These are phyloP conservation scores for Brachyopa scutellaris DNA, from an alignment of 2,888 invertebrate genomes.

Conservation along the genomic window DNA sequence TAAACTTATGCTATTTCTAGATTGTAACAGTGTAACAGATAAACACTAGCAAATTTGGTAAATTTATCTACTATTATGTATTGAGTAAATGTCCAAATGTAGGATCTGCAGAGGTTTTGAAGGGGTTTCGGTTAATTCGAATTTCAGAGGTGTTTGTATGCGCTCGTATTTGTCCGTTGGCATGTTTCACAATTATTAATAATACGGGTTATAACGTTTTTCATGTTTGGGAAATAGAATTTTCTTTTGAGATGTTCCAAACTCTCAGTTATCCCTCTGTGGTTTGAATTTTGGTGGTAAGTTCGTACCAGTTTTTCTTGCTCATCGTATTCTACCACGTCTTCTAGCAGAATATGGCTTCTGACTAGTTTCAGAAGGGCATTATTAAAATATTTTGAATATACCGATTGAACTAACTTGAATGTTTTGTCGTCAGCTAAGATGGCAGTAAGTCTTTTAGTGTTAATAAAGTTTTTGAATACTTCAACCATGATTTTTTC, in stretches of 20 bases:
- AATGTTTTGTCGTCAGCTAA: background rate
- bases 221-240: constrained; percentile 47
- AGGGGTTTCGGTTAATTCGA: constrained; percentile 2
- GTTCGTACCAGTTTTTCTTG: constrained; percentile 26
- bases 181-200: constrained; percentile 51
- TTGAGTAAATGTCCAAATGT: background rate
- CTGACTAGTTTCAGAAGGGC: constrained; percentile 1
- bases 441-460: background rate
- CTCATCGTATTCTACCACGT: background rate
- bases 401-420: background rate
- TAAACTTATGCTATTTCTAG: background rate
- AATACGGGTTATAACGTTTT: constrained; percentile 11
- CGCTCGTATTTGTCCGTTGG: background rate
- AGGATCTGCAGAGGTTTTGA: background rate
- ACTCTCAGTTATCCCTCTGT: constrained; percentile 36
- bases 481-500: background rate
- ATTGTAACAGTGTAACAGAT: background rate
- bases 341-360: background rate
- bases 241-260: constrained; percentile 34
- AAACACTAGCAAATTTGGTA: background rate
- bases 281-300: constrained; percentile 34
- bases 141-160: constrained; percentile 26
- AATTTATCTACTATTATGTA: background rate
- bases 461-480: background rate
- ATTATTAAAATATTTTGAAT: constrained; percentile 12